Evolutionary conservation across 1,140 invertebrate genomes (phyloP).

Genomic region (Drosophila micromelanica): DNA sequence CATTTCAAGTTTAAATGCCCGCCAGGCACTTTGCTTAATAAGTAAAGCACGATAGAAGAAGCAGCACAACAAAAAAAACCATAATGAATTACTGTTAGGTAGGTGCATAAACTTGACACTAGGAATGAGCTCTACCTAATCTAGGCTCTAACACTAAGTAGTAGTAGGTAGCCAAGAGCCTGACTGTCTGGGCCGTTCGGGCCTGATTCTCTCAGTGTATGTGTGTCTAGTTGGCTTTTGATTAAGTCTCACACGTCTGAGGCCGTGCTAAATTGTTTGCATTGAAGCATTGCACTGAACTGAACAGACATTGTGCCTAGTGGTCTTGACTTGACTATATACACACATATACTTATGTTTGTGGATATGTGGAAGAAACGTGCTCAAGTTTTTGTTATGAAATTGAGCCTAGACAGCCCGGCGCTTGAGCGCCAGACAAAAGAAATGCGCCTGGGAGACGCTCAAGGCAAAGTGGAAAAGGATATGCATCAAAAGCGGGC

Average conservation of each 20-base stretch:
- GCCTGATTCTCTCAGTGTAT: slow-evolving; percentile 1
- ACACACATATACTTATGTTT: neutral
- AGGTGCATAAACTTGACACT: slow-evolving; percentile 53
- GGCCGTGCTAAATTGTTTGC: slow-evolving; percentile 79
- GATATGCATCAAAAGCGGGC: slow-evolving; percentile 66
- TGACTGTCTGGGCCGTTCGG: slow-evolving; percentile 6
- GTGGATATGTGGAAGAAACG: slow-evolving; percentile 35
- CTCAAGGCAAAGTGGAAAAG: slow-evolving; percentile 52
- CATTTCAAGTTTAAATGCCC: slow-evolving; percentile 75
- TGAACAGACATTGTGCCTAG: slow-evolving; percentile 21
- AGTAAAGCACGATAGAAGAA: slow-evolving; percentile 44
- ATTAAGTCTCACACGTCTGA: slow-evolving; percentile 68
- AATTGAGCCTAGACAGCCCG: slow-evolving; percentile 72
- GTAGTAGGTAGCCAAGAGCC: slow-evolving; percentile 24
- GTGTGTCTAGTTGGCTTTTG: slow-evolving; percentile 67
- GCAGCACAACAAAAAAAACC: slow-evolving; percentile 27
- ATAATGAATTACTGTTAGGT: slow-evolving; percentile 24
- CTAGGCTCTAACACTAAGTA: slow-evolving; percentile 40
- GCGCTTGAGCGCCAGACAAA: slow-evolving; percentile 67
- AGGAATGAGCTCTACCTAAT: slow-evolving; percentile 8
- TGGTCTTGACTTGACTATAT: slow-evolving; percentile 26
- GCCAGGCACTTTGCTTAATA: slow-evolving; percentile 71
- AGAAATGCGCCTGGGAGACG: slow-evolving; percentile 31
- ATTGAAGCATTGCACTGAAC: slow-evolving; percentile 57
- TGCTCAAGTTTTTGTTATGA: slow-evolving; percentile 81